Percentiles rank a stretch among this genome's conserved stretches.
Evolutionary conservation across 2,888 invertebrate species (phyloP).

Genomic region (Eumacrocentrus americanus): DNA sequence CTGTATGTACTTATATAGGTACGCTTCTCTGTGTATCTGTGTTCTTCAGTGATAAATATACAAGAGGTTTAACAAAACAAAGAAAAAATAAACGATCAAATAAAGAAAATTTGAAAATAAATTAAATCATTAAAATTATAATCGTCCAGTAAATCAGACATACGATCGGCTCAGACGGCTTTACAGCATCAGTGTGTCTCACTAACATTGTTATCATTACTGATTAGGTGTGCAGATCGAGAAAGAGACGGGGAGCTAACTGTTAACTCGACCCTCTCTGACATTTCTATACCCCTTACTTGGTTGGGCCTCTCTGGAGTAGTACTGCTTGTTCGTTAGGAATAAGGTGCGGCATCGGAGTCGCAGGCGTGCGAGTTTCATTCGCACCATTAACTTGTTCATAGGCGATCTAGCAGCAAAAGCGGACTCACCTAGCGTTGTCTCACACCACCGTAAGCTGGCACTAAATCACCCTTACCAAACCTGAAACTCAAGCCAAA

Average conservation of each 20-base stretch:
- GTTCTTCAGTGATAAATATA: too few species aligned
- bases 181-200: too few species aligned
- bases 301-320: too few species aligned
- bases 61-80: too few species aligned
- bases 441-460: slow-evolving; percentile 49
- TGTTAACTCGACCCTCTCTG: background rate
- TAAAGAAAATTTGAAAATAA: too few species aligned
- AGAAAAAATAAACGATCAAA: too few species aligned
- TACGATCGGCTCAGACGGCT: slow-evolving; percentile 43
- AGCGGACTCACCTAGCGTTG: slow-evolving; percentile 44
- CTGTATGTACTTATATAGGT: too few species aligned
- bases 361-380: slow-evolving; percentile 31
- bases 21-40: too few species aligned
- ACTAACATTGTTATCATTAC: slow-evolving; percentile 52
- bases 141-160: slow-evolving; percentile 47
- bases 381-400: slow-evolving; percentile 59
- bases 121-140: too few species aligned
- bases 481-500: slow-evolving; percentile 57
- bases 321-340: slow-evolving; percentile 22
- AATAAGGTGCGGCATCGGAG: slow-evolving; percentile 16
- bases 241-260: background rate
- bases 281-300: background rate
- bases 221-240: slow-evolving; percentile 38
- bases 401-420: slow-evolving; percentile 48
- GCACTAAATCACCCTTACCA: slow-evolving; percentile 50